Conservation (phyloP, 1,140 invertebrate species). For the Holcopasites calliopsidis region DNA sequence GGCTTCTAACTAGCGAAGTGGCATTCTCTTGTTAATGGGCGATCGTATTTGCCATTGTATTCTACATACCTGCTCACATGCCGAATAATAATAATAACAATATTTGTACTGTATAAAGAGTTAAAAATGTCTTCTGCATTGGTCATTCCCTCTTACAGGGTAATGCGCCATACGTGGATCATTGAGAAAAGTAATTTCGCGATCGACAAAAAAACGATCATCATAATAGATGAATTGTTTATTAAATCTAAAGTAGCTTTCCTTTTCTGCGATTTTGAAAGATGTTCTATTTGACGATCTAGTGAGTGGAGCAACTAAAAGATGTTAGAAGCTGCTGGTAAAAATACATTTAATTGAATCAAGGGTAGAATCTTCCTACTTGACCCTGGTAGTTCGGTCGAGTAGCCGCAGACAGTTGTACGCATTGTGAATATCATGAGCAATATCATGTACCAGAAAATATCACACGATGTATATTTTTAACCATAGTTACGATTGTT, state of each 20-base stretch:
- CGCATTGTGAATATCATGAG: constrained; percentile 38
- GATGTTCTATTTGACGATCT: constrained; percentile 5
- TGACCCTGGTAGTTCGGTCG: constrained; percentile 4
- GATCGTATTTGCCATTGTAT: constrained; percentile 56
- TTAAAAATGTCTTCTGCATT: constrained; percentile 40
- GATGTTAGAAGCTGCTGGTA: neutral
- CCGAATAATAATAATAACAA: constrained; percentile 55
- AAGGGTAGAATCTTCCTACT: constrained; percentile 16
- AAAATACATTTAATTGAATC: neutral
- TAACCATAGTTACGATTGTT: constrained; percentile 16
- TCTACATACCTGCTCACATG: constrained; percentile 42
- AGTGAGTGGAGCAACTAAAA: neutral
- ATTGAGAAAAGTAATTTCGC: constrained; percentile 8
- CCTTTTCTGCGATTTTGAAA: constrained; percentile 19
- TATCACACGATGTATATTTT: constrained; percentile 38
- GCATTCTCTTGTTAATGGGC: constrained; percentile 45
- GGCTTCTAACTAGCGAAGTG: constrained; percentile 48
- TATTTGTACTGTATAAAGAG: constrained; percentile 45
- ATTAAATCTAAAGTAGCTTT: constrained; percentile 25
- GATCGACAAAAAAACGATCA: constrained; percentile 11
- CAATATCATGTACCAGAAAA: constrained; percentile 31
- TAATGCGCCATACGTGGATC: constrained; percentile 26
- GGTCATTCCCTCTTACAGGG: constrained; percentile 39
- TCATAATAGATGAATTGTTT: constrained; percentile 39
- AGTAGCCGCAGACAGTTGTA: constrained; percentile 11